phyloP scores from a whole-genome alignment of 2,797 vertebrate species.

The Phataginus tetradactyla region DNA sequence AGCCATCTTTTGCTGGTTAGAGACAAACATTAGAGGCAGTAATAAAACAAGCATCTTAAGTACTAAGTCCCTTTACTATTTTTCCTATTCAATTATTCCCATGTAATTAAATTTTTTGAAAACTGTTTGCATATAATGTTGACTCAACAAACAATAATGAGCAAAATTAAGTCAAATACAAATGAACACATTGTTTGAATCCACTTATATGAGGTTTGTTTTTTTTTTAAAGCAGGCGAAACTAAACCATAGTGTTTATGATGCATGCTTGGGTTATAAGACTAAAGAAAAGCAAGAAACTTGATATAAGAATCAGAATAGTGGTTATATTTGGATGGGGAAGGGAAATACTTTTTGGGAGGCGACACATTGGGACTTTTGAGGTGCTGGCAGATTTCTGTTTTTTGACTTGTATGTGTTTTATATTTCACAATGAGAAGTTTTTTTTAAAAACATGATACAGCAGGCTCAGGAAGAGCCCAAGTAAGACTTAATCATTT shows the following conservation, averaged over 20 bases:
- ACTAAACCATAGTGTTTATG: not conserved
- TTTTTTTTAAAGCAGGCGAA: not conserved
- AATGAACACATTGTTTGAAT: slow-evolving; percentile 12
- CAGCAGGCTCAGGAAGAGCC: not conserved
- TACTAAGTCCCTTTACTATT: not conserved
- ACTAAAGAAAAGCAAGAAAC: slow-evolving; percentile 46
- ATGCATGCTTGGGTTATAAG: not conserved
- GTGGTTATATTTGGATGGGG: not conserved
- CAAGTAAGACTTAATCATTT: slow-evolving; percentile 35
- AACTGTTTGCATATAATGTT: not conserved
- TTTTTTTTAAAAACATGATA: not conserved
- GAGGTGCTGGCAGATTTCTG: not conserved
- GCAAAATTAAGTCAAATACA: slow-evolving; percentile 10
- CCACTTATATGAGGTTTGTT: not conserved
- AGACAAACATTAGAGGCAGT: not conserved
- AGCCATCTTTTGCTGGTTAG: slow-evolving; percentile 6
- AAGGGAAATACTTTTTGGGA: not conserved
- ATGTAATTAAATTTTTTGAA: not conserved
- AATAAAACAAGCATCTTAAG: slow-evolving; percentile 13
- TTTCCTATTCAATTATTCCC: slow-evolving; percentile 27
- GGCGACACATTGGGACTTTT: not conserved
- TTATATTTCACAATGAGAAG: not conserved
- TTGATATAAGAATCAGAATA: not conserved
- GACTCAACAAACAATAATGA: slow-evolving; percentile 39
- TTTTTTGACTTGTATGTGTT: not conserved